These are phyloP conservation scores for Pristiophorus japonicus DNA, from an alignment of 2,113 vertebrate genomes.

Conservation along the genomic window DNA sequence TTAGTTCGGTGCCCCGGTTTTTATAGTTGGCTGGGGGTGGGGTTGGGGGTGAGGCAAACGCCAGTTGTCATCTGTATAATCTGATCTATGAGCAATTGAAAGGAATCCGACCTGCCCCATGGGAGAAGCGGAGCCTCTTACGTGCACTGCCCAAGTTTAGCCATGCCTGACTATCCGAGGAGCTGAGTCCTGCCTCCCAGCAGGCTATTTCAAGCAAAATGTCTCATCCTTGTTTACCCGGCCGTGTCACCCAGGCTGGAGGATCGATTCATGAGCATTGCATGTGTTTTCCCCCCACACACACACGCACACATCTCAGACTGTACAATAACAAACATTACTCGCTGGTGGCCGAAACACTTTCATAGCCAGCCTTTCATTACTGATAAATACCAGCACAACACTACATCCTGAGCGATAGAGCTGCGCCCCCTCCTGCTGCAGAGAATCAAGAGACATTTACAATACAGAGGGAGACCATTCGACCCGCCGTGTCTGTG, in stretches of 20 bases:
- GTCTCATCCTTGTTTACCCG: constrained; percentile 28
- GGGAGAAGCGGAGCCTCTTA: background rate
- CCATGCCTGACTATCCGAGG: constrained; percentile 28
- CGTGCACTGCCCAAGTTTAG: constrained; percentile 32
- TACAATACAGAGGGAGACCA: too few relatives aligned
- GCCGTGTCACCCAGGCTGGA: background rate
- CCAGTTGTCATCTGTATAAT: constrained; percentile 31
- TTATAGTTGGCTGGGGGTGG: background rate
- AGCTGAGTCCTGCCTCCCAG: constrained; percentile 26
- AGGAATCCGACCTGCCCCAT: background rate
- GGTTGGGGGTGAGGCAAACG: background rate
- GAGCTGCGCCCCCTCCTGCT: too few relatives aligned
- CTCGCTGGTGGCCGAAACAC: background rate
- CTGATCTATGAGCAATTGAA: constrained; percentile 27
- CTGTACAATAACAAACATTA: background rate
- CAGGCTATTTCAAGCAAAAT: constrained; percentile 28
- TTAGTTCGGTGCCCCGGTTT: background rate
- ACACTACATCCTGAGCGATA: background rate
- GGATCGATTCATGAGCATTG: background rate
- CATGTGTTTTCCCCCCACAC: background rate
- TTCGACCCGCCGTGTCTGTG: too few relatives aligned
- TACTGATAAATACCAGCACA: background rate
- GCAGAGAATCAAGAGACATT: too few relatives aligned
- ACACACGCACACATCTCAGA: background rate
- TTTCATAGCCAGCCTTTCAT: background rate